Percentiles rank a stretch among this genome's conserved stretches.
Conservation (phyloP, 2,888 invertebrate species). For the Dinocampus coccinellae region DNA sequence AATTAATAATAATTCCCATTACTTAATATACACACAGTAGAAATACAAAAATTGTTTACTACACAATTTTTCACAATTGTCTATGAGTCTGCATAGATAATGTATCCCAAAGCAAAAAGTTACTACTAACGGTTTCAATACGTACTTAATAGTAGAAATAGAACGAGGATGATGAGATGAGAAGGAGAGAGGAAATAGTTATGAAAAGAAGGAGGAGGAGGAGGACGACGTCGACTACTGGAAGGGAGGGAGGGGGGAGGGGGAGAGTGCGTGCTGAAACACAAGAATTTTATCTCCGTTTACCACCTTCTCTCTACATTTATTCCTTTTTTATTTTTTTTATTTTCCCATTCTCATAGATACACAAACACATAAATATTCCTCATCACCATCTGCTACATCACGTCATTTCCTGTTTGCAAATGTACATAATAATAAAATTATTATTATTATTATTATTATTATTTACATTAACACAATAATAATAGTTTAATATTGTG, state of each 20-base stretch:
- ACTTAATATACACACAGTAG: no score
- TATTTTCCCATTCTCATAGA: constrained; percentile 28
- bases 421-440: background rate
- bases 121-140: constrained; percentile 36
- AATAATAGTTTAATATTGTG: background rate
- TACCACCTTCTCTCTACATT: constrained; percentile 1
- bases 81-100: constrained; percentile 52
- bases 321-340: constrained; percentile 11
- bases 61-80: no score
- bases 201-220: no score
- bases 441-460: background rate
- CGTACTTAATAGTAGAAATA: no score
- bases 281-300: constrained; percentile 34
- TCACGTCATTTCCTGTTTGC: constrained; percentile 52
- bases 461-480: background rate
- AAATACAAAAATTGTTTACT: no score
- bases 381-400: constrained; percentile 49
- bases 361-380: background rate
- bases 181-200: no score
- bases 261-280: no score
- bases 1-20: constrained; percentile 9
- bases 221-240: no score
- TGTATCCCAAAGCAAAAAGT: constrained; percentile 41
- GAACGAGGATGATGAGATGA: no score
- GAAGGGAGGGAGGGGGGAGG: no score